A percentile compares a stretch with the other conserved stretches of the same genome.
phyloP scores from a whole-genome alignment of 2,888 invertebrate species.

The Noctua comes region DNA sequence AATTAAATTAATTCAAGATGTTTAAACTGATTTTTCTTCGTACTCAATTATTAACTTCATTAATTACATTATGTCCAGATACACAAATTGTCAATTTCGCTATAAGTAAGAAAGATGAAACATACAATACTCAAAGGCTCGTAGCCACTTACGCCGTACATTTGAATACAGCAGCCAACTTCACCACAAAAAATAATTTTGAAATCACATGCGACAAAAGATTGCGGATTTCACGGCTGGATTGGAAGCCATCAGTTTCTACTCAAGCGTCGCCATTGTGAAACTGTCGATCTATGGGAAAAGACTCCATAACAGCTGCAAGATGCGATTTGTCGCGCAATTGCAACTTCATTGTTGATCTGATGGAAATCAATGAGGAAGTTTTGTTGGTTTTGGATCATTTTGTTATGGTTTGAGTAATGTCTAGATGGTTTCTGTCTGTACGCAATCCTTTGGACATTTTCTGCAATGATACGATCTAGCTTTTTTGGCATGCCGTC shows the following conservation, averaged over 20 bases:
- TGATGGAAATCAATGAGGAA: slow-evolving; percentile 68
- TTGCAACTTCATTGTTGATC: slow-evolving; percentile 55
- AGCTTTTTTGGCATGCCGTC: background rate
- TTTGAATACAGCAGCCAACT: slow-evolving; percentile 24
- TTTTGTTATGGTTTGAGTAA: slow-evolving; percentile 61
- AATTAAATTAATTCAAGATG: background rate
- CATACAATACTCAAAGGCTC: background rate
- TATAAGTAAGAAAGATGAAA: background rate
- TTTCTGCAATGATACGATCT: background rate
- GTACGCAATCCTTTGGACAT: slow-evolving; percentile 38
- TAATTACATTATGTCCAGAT: background rate
- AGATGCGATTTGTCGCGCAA: slow-evolving; percentile 70
- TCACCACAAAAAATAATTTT: slow-evolving; percentile 52
- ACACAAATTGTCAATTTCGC: background rate
- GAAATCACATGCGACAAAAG: slow-evolving; percentile 59
- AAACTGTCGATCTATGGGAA: slow-evolving; percentile 71
- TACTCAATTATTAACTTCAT: background rate
- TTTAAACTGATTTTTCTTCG: background rate
- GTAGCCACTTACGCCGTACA: background rate
- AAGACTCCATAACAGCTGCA: slow-evolving; percentile 70
- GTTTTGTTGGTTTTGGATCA: slow-evolving; percentile 46
- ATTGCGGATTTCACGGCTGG: slow-evolving; percentile 64
- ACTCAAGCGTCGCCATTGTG: slow-evolving; percentile 67
- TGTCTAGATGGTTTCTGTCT: slow-evolving; percentile 16
- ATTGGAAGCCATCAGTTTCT: slow-evolving; percentile 65